A percentile compares a stretch with the other conserved stretches of the same genome.
phyloP scores from a whole-genome alignment of 2,797 vertebrate genomes.

The Varecia variegata region DNA sequence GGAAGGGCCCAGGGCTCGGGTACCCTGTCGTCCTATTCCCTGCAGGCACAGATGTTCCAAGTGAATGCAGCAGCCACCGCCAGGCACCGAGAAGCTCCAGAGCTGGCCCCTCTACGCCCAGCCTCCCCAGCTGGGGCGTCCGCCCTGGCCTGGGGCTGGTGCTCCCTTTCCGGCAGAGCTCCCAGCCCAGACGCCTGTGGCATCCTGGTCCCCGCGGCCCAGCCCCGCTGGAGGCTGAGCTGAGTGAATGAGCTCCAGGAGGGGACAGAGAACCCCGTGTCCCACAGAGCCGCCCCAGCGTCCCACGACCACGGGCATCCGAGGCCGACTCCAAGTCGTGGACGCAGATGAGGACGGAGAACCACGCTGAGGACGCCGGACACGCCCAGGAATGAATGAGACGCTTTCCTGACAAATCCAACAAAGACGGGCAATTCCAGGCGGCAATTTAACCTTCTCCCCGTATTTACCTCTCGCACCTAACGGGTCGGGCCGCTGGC shows the following conservation, averaged over 20 bases:
- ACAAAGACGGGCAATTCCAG: not conserved
- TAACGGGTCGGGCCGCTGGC: not conserved
- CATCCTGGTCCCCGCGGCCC: too few relatives aligned
- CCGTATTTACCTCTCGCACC: not conserved
- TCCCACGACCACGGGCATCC: not conserved
- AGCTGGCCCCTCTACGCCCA: not conserved
- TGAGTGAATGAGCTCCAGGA: accelerated
- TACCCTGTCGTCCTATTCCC: accelerated
- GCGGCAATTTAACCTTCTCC: not conserved
- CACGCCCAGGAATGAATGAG: not conserved
- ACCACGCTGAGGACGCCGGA: not conserved
- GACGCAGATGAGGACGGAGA: not conserved
- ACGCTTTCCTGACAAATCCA: not conserved
- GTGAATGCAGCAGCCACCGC: accelerated
- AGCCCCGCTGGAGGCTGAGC: not conserved
- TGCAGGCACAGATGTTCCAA: not conserved
- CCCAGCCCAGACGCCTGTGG: not conserved
- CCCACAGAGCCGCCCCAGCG: not conserved
- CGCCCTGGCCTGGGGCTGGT: not conserved
- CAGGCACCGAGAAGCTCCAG: accelerated
- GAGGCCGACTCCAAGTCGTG: not conserved
- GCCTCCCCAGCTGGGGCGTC: accelerated
- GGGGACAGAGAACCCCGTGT: too few relatives aligned
- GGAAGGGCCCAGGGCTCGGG: too few relatives aligned
- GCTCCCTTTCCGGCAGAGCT: not conserved